Evolutionary conservation across 2,888 invertebrate species (phyloP).

Genomic region (Phengaris alcon): DNA sequence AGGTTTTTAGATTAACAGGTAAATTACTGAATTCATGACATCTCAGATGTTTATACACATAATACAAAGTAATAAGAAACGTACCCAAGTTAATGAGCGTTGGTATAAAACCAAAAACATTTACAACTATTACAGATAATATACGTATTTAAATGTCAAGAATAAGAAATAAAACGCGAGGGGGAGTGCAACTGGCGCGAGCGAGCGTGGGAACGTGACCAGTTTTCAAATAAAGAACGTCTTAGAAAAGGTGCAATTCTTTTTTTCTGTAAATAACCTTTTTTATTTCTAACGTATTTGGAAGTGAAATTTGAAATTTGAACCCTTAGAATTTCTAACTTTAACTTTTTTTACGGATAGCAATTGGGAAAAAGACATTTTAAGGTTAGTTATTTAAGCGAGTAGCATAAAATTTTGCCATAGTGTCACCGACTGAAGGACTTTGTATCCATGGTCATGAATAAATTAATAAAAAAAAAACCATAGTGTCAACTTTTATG

Average conservation of each 20-base stretch:
- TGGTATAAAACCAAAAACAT: conserved; percentile 28
- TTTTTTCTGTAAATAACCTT: conserved; percentile 55
- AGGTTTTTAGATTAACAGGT: too few relatives aligned
- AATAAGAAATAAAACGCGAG: conserved; percentile 61
- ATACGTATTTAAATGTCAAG: conserved; percentile 50
- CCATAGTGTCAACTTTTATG: neutral
- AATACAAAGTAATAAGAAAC: neutral
- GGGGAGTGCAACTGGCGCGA: conserved; percentile 77
- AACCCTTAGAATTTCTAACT: conserved; percentile 48
- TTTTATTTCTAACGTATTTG: conserved; percentile 61
- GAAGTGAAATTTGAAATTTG: conserved; percentile 52
- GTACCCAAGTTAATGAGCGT: neutral
- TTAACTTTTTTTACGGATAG: neutral
- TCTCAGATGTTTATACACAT: neutral
- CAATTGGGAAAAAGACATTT: neutral
- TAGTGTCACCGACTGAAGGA: too few relatives aligned
- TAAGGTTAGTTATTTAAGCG: neutral
- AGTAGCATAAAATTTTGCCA: neutral
- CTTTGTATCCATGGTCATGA: too few relatives aligned
- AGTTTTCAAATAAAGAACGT: conserved; percentile 72
- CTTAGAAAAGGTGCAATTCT: conserved; percentile 77
- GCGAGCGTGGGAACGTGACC: conserved; percentile 77
- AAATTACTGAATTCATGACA: neutral
- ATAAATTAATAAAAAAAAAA: too few relatives aligned
- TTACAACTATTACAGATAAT: conserved; percentile 39